Evolutionary conservation across 2,888 invertebrate species (phyloP), one percentile per base, ranked within the genome.

Genomic region (Acrocyrtus sp.): DNA sequence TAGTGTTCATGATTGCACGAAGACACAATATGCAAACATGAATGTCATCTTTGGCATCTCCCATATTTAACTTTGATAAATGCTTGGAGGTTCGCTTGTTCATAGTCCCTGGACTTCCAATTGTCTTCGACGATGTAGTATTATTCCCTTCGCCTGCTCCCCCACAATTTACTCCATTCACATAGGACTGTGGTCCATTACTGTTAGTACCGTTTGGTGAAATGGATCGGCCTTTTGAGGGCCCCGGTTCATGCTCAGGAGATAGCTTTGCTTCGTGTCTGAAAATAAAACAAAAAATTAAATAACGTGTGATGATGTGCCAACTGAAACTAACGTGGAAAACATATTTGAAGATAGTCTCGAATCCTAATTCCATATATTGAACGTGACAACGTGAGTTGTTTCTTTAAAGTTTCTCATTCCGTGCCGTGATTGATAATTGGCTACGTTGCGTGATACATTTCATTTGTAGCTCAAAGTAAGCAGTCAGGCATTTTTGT

Each of bases 1-100:
- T 98, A 84, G 99, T 98, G 86, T 99, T 99, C 98, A 99, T 99
- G 83, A 99, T 98, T 12, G 69, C 69, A 70, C 98, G 89, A 88
- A 99, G 91, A 84, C 98, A 99, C 92, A 97, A 94, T 83, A 99
- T 97, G 87, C 98, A 98, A 75, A 98, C 96, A 86, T 99, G 98
- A 83, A 99, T 97, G 84, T 99, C 99, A 85, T 98, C 98, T 77
- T 96, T 94, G 70, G 96, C 93, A 82, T 95, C 94, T 62, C 96
- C 96, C 95, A 96, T 95, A 22, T 78, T 79, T 78, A 96, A 87
- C 81, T 93, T 90, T 58, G 94, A 93, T 39, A 94, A 93, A 85
- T 95, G 95, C 74, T 93, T 88, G 8, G 80, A 79, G 63, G 79
- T 79, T 50, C 81, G 70, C 53, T 81, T 81, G 47, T 80, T 81